phyloP scores from a whole-genome alignment of 2,888 invertebrate genomes.

The Watsonalla binaria region DNA sequence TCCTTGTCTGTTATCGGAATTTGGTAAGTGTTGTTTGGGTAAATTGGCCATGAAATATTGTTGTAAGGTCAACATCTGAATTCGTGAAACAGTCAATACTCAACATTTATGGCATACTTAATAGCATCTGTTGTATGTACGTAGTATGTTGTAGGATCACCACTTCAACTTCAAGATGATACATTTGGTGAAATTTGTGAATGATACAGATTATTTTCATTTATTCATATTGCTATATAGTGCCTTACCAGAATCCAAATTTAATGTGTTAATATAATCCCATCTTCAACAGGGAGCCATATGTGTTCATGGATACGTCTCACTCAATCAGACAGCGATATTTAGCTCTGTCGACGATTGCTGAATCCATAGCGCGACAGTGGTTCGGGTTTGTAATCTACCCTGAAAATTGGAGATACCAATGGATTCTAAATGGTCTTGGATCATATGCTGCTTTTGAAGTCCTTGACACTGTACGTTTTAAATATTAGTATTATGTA shows the following conservation, averaged over 20 bases:
- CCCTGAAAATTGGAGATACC: slow-evolving; percentile 79
- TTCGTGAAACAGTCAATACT: no score
- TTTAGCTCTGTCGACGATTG: slow-evolving; percentile 67
- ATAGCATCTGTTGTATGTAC: no score
- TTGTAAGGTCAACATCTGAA: no score
- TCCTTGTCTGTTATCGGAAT: slow-evolving; percentile 58
- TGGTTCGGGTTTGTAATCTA: slow-evolving; percentile 83
- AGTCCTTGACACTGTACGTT: slow-evolving; percentile 63
- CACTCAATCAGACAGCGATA: slow-evolving; percentile 62
- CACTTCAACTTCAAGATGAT: no score
- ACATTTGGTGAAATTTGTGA: no score
- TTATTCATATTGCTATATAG: background rate
- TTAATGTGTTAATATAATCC: background rate
- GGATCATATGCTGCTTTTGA: slow-evolving; percentile 80
- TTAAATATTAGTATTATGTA: no score
- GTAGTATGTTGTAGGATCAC: no score
- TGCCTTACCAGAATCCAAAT: background rate
- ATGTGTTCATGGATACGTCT: slow-evolving; percentile 49
- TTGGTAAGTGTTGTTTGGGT: slow-evolving; percentile 46
- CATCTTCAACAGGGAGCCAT: slow-evolving; percentile 52
- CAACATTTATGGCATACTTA: no score
- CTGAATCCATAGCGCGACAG: slow-evolving; percentile 83
- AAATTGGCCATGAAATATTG: no score
- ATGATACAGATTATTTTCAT: no score
- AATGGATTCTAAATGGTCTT: slow-evolving; percentile 81